Base-by-base conservation (phyloP, 2,113 vertebrate species). In the Tachycineta bicolor region DNA sequence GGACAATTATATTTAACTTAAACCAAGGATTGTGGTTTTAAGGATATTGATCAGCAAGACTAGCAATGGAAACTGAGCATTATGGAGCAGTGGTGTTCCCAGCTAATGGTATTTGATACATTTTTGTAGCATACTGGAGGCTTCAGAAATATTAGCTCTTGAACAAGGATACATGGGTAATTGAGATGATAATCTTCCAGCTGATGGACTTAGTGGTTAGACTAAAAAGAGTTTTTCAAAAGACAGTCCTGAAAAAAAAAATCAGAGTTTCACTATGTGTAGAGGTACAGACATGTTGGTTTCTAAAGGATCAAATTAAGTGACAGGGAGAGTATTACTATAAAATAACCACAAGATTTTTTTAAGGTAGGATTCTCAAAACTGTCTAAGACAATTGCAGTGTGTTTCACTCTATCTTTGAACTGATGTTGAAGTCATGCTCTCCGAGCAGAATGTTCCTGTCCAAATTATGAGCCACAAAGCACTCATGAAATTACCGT, bases 1-100 rank as follows among this genome's bases (percentile, higher is more conserved):
- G 69, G 59, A 83, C 31, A 90, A 93, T 77, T 81, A 43, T 29
- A 77, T 80, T 88, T 86, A 92, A 70, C 43, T 87, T 86, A 74
- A 89, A 34, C 41, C 59, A 84, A 86, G 31, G 46, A 62, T 14
- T 70, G 46, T 58, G 68, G 46, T 26, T 93, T 90, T 85, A 43
- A 90, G n/a, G 20, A 62, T 69, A 94, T 14, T 73, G 67, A 86
- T 93, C 43, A 92, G 64, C 29, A 82, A 69, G 56, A 44, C 19
- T 41, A 69, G 75, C 37, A 89, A 64, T 22, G 62, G 37, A n/a
- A 90, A 60, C 13, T 39, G 46, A 92, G 39, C 23, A 60, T 62
- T 88, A 81, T 50, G 44, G 14, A 92, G 26, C 52, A 86, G 11
- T 55, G 39, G 34, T 33, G 5, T 41, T 92, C 64, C 73, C 70